phyloP scores from a whole-genome alignment of 2,797 vertebrate species.

The Melopsittacus undulatus region DNA sequence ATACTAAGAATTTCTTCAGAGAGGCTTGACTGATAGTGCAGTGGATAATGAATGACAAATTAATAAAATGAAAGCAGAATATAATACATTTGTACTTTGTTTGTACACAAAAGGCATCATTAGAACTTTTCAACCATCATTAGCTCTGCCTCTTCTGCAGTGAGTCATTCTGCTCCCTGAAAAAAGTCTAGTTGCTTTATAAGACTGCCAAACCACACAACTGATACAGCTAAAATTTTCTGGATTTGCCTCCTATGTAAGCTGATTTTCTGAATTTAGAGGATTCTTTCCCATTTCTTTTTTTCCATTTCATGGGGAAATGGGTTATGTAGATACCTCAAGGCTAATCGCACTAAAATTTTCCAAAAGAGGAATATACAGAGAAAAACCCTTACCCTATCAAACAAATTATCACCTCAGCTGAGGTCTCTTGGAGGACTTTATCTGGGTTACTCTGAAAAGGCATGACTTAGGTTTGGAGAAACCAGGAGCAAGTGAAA shows the following conservation, averaged over 20 bases:
- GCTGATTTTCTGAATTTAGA: not conserved
- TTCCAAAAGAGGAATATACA: not conserved
- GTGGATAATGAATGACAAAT: slow-evolving; percentile 43
- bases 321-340: not conserved
- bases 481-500: not conserved
- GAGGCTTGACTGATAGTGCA: slow-evolving; percentile 36
- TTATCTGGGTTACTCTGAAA: not conserved
- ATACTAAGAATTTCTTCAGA: slow-evolving; percentile 26
- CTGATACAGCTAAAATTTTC: not conserved
- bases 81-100: slow-evolving; percentile 47
- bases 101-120: slow-evolving; percentile 54
- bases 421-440: not conserved
- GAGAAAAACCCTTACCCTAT: not conserved
- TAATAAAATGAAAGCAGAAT: slow-evolving; percentile 50
- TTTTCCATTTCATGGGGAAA: not conserved
- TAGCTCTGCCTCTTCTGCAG: slow-evolving; percentile 31
- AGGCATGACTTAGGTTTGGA: not conserved
- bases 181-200: not conserved
- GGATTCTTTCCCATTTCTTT: not conserved
- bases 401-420: not conserved
- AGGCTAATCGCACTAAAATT: not conserved
- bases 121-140: slow-evolving; percentile 25
- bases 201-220: not conserved
- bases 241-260: not conserved
- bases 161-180: slow-evolving; percentile 37